Percentiles rank a stretch among this genome's conserved stretches.
phyloP scores from a whole-genome alignment of 2,888 invertebrate genomes.

The Ferdinandea cuprea region DNA sequence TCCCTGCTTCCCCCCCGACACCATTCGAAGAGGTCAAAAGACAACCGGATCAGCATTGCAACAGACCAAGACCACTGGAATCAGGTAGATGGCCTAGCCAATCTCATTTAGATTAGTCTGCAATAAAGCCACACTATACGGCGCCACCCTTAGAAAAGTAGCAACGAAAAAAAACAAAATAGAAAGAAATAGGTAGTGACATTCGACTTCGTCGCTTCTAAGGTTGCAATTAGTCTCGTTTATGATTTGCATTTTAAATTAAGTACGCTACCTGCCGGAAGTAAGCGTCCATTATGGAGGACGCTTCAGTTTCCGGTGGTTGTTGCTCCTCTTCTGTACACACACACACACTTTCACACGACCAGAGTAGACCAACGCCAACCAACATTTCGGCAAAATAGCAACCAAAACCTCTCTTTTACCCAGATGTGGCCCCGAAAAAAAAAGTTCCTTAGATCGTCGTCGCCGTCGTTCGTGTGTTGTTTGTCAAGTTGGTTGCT shows the following conservation, averaged over 20 bases:
- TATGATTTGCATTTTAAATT: constrained; percentile 75
- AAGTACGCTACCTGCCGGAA: constrained; percentile 71
- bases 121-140: constrained; percentile 56
- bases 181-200: constrained; percentile 37
- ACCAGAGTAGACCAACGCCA: constrained; percentile 16
- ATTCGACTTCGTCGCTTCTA: constrained; percentile 52
- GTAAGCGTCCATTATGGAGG: constrained; percentile 72
- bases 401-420: neutral
- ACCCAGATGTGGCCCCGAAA: constrained; percentile 25
- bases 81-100: constrained; percentile 39
- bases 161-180: constrained; percentile 18
- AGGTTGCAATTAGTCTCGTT: constrained; percentile 74
- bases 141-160: neutral
- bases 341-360: constrained; percentile 21
- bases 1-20: too few species aligned
- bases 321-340: constrained; percentile 46
- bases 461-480: constrained; percentile 68
- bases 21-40: constrained; percentile 46
- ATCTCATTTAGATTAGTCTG: constrained; percentile 68
- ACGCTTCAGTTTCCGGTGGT: constrained; percentile 69
- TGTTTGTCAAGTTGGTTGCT: constrained; percentile 71
- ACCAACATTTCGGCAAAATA: neutral
- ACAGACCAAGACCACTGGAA: constrained; percentile 3
- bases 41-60: too few species aligned
- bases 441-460: constrained; percentile 29